A percentile compares a stretch with the other conserved stretches of the same genome.
Conservation (phyloP, 2,888 invertebrate species). For the Lepidochitona cinerea region DNA sequence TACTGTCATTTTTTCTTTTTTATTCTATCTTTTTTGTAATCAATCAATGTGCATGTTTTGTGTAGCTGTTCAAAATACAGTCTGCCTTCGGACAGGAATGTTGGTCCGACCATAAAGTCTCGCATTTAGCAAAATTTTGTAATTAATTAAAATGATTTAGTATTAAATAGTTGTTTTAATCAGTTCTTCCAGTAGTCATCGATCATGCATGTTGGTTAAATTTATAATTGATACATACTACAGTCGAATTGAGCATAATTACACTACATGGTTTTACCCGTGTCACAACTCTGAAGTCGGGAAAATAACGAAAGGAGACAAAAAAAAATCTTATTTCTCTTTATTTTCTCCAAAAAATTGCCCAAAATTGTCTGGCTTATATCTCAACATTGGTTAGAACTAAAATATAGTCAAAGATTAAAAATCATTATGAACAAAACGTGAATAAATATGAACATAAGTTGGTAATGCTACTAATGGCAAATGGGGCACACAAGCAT, state of each 20-base stretch:
- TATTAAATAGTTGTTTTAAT: too few relatives aligned
- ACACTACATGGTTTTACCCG: not conserved
- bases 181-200: too few relatives aligned
- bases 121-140: too few relatives aligned
- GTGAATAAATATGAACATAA: not conserved
- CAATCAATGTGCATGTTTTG: not conserved
- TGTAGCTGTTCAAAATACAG: not conserved
- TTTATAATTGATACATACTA: not conserved
- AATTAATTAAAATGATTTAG: too few relatives aligned
- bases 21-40: not conserved
- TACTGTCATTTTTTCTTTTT: not conserved
- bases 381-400: not conserved
- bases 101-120: not conserved
- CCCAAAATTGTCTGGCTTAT: not conserved
- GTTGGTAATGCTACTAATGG: not conserved
- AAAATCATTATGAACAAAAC: not conserved
- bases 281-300: not conserved
- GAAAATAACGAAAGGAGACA: not conserved
- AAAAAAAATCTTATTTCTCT: not conserved
- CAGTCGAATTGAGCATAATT: not conserved
- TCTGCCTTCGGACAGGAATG: not conserved
- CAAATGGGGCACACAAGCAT: not conserved
- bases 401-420: not conserved
- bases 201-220: too few relatives aligned
- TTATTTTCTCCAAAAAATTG: not conserved